Conservation (phyloP, 2,888 invertebrate species). For the Adela reaumurella region DNA sequence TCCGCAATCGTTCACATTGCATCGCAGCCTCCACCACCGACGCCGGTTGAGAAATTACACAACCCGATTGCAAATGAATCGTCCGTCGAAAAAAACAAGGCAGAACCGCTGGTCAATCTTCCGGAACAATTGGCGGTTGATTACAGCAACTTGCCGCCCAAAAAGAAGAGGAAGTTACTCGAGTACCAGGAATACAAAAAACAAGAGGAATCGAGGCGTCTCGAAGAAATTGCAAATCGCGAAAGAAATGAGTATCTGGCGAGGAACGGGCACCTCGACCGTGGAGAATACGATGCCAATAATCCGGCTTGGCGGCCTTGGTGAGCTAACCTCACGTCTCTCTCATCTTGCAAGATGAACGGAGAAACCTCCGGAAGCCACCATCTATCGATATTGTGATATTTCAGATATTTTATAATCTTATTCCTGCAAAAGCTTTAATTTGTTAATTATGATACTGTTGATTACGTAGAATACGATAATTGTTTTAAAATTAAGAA, state of each 20-base stretch:
- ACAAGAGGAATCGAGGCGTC: constrained; percentile 44
- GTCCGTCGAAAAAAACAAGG: constrained; percentile 26
- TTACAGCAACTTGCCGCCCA: constrained; percentile 51
- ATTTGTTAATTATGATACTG: constrained; percentile 30
- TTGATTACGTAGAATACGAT: no score
- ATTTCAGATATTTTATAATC: neutral
- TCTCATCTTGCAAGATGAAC: constrained; percentile 3
- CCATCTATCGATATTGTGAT: neutral
- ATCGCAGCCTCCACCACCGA: neutral
- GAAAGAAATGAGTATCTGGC: constrained; percentile 18
- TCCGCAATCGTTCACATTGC: neutral
- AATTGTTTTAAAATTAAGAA: no score
- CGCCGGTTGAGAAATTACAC: constrained; percentile 19
- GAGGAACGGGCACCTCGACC: constrained; percentile 29
- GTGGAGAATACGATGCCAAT: constrained; percentile 30
- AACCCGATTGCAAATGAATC: constrained; percentile 20
- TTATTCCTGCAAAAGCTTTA: constrained; percentile 50
- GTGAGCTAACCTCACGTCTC: constrained; percentile 18
- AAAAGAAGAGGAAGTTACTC: constrained; percentile 52
- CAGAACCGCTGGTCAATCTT: constrained; percentile 24
- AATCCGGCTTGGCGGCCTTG: constrained; percentile 46
- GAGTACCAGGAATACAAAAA: constrained; percentile 53
- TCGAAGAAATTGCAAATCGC: constrained; percentile 26
- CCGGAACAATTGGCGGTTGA: constrained; percentile 47
- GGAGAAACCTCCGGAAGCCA: neutral